Percentiles rank a stretch among this genome's conserved stretches.
Evolutionary conservation across 2,797 vertebrate genomes (phyloP).

Genomic region (Ctenopoma kingsleyae): DNA sequence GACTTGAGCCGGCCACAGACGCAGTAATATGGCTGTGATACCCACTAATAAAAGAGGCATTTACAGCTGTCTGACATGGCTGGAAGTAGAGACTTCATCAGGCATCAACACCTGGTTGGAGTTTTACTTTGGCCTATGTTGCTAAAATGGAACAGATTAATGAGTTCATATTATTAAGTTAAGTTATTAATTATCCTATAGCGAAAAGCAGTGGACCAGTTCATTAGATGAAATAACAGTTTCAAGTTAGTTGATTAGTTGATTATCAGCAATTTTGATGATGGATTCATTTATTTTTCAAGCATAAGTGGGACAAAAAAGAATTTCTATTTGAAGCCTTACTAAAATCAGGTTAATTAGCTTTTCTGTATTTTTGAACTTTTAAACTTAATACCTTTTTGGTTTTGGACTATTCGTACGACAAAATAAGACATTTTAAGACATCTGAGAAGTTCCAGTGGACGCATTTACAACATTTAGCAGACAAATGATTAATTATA

Average conservation of each 20-base stretch:
- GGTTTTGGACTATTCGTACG: neutral
- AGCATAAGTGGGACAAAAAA: neutral
- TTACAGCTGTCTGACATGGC: constrained; percentile 65
- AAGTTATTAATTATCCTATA: too few relatives aligned
- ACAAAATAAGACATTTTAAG: neutral
- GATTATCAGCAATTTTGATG: neutral
- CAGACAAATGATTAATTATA: neutral
- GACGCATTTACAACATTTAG: neutral
- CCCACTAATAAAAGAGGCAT: constrained; percentile 68
- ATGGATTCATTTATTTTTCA: neutral
- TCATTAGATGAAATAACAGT: neutral
- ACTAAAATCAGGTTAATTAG: neutral
- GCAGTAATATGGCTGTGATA: constrained; percentile 59
- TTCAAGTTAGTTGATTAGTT: neutral
- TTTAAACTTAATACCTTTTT: neutral
- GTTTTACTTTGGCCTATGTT: neutral
- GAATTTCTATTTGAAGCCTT: neutral
- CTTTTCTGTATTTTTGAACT: neutral
- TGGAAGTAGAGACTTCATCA: constrained; percentile 42
- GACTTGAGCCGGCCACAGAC: constrained; percentile 35
- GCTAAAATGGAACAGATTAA: neutral
- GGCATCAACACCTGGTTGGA: neutral
- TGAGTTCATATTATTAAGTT: neutral
- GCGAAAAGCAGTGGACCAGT: neutral
- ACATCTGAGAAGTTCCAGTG: neutral